Evolutionary conservation across 2,797 vertebrate genomes (phyloP).

Genomic region (Pipistrellus pipistrellus): DNA sequence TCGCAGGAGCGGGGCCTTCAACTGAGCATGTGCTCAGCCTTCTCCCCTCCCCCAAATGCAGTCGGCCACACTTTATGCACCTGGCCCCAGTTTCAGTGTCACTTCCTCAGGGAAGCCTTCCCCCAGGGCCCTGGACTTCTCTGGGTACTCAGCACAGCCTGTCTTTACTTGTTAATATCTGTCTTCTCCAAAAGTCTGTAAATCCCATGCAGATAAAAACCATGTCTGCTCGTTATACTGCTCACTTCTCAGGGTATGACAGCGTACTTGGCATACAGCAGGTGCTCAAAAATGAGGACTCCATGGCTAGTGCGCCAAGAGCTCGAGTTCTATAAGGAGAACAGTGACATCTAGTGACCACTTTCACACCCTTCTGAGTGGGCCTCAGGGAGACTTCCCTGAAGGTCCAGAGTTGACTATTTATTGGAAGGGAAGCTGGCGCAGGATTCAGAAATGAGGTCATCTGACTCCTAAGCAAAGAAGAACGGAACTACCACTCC

Average conservation of each 20-base stretch:
- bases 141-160: background rate
- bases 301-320: background rate
- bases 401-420: background rate
- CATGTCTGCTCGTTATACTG: background rate
- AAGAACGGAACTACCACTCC: background rate
- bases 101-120: background rate
- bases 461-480: background rate
- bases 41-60: background rate
- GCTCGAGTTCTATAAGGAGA: conserved; percentile 74
- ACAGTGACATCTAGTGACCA: conserved; percentile 87
- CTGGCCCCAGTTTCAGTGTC: background rate
- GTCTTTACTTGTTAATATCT: background rate
- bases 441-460: background rate
- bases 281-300: background rate
- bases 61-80: background rate
- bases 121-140: background rate
- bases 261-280: background rate
- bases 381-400: background rate
- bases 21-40: background rate
- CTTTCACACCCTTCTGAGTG: background rate
- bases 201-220: background rate
- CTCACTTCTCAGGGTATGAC: background rate
- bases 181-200: background rate
- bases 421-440: background rate
- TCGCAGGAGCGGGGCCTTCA: background rate